These are phyloP conservation scores for Thecocarcelia acutangulata DNA, from an alignment of 2,888 invertebrate species.

Conservation along the genomic window DNA sequence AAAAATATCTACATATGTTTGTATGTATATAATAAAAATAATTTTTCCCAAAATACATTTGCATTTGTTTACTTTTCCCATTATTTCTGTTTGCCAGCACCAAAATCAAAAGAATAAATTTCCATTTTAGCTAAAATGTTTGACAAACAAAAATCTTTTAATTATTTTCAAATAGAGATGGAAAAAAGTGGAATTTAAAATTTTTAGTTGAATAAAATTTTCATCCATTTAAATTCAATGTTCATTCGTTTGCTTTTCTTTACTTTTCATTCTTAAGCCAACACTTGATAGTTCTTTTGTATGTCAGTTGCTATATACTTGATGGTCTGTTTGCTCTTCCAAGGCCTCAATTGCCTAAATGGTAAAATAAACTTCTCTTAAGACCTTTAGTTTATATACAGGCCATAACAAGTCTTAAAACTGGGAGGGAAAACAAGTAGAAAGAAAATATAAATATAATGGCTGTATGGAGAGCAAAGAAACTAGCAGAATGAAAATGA, in stretches of 20 bases:
- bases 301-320: slow-evolving; percentile 19
- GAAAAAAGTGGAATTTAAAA: background rate
- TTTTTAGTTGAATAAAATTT: background rate
- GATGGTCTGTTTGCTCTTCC: slow-evolving; percentile 4
- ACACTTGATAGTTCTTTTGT: slow-evolving; percentile 17
- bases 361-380: slow-evolving; percentile 62
- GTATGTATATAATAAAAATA: no score
- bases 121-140: no score
- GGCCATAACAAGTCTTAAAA: slow-evolving; percentile 25
- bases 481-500: slow-evolving; percentile 16
- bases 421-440: background rate
- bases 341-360: slow-evolving; percentile 60
- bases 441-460: slow-evolving; percentile 31
- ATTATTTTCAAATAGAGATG: background rate
- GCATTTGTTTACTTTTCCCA: no score
- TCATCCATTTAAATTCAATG: background rate
- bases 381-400: slow-evolving; percentile 40
- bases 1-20: no score
- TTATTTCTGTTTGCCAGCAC: no score
- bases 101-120: no score
- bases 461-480: slow-evolving; percentile 1
- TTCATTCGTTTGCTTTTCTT: background rate
- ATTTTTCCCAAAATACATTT: no score
- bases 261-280: slow-evolving; percentile 2
- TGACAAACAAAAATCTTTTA: background rate